phyloP scores from a whole-genome alignment of 2,888 invertebrate species.

The Xestia sexstrigata region DNA sequence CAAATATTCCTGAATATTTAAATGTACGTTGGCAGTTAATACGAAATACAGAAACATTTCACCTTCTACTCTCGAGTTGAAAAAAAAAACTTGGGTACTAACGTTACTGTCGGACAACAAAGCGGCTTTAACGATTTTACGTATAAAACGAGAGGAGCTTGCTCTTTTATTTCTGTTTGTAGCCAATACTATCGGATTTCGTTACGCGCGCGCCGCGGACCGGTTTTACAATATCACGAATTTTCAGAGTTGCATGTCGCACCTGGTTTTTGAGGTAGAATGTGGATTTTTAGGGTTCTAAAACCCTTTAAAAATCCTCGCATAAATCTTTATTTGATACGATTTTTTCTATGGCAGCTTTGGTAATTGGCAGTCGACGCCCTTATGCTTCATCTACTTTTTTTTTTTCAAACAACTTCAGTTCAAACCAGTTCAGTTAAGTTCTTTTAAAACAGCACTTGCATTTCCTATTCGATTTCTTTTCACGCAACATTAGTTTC shows the following conservation, averaged over 20 bases:
- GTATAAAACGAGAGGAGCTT: constrained; percentile 66
- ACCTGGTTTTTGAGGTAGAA: constrained; percentile 67
- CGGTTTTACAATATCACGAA: constrained; percentile 72
- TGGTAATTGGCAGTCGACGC: neutral
- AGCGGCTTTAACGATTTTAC: constrained; percentile 67
- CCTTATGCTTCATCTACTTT: neutral
- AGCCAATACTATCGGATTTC: constrained; percentile 74
- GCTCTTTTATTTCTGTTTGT: constrained; percentile 69
- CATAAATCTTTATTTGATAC: constrained; percentile 27
- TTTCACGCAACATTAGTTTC: constrained; percentile 20
- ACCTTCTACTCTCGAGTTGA: constrained; percentile 53
- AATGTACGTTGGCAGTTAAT: constrained; percentile 48
- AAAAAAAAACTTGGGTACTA: constrained; percentile 61
- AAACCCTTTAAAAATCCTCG: constrained; percentile 16
- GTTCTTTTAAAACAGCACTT: constrained; percentile 14
- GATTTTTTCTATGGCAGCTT: constrained; percentile 10
- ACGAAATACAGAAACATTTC: constrained; percentile 62
- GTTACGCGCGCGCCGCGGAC: constrained; percentile 63
- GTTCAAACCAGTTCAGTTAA: neutral
- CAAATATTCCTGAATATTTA: constrained; percentile 52
- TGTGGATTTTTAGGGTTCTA: constrained; percentile 67
- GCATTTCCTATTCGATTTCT: constrained; percentile 6
- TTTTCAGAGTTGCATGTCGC: constrained; percentile 63
- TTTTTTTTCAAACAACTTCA: neutral
- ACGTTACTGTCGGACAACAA: constrained; percentile 62